These are phyloP conservation scores for Calephelis virginiensis DNA, from an alignment of 1,140 invertebrate genomes.

Conservation along the genomic window DNA sequence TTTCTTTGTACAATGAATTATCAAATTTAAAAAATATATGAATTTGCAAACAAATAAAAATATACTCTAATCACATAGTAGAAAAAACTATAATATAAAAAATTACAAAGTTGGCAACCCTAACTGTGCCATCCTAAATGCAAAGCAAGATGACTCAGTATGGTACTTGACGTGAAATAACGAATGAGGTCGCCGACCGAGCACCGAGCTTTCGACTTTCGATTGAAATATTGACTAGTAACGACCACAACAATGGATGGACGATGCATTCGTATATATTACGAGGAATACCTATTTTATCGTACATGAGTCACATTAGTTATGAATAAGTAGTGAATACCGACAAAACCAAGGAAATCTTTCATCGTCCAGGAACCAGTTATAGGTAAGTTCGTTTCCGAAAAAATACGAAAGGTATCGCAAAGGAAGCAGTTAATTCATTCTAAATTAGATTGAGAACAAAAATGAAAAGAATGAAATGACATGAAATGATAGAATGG, in stretches of 20 bases:
- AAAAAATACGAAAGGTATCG: too few species aligned
- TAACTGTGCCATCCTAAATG: conserved; percentile 17
- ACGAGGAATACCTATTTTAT: background rate
- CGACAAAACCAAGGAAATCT: background rate
- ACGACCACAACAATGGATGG: conserved; percentile 11
- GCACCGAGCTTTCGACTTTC: conserved; percentile 22
- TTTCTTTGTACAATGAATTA: too few species aligned
- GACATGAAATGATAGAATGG: too few species aligned
- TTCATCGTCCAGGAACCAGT: too few species aligned
- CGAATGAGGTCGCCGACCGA: conserved; percentile 19
- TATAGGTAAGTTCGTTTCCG: too few species aligned
- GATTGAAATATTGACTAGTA: conserved; percentile 24
- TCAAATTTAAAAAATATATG: too few species aligned
- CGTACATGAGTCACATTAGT: background rate
- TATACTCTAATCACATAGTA: too few species aligned
- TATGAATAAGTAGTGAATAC: background rate
- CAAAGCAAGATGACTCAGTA: conserved; percentile 20
- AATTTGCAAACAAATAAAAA: too few species aligned
- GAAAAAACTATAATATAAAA: background rate
- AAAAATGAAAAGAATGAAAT: too few species aligned
- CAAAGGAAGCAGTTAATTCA: too few species aligned
- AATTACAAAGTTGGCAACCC: background rate
- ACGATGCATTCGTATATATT: conserved; percentile 5
- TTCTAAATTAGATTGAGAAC: too few species aligned
- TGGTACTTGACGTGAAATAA: conserved; percentile 15